phyloP scores from a whole-genome alignment of 1,140 invertebrate genomes.

The Drosophila navojoa region DNA sequence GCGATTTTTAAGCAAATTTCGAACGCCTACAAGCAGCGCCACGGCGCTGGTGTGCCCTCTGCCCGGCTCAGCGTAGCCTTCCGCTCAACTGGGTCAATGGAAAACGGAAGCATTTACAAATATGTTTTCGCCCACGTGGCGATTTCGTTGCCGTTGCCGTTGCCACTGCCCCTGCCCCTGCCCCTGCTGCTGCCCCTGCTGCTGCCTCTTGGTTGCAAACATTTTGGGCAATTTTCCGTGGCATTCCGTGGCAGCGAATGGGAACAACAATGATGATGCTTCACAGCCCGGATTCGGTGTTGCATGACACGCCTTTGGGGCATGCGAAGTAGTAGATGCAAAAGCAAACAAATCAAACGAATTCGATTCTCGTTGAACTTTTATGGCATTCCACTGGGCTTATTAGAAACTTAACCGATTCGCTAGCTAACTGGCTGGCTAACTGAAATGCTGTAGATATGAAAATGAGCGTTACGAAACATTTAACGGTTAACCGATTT shows the following conservation, averaged over 20 bases:
- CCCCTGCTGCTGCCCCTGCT: no score
- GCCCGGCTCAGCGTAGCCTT: background rate
- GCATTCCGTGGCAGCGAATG: conserved; percentile 22
- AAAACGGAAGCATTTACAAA: conserved; percentile 67
- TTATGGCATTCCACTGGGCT: background rate
- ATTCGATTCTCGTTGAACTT: no score
- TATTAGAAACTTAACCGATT: background rate
- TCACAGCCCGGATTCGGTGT: conserved; percentile 4
- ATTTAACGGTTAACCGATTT: no score
- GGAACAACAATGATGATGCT: conserved; percentile 13
- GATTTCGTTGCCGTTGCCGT: conserved; percentile 1
- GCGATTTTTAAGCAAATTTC: conserved; percentile 40
- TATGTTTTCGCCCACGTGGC: conserved; percentile 53
- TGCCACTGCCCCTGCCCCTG: no score
- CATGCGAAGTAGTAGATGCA: background rate
- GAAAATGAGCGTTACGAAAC: no score
- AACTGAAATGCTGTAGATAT: no score
- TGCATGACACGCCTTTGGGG: conserved; percentile 9
- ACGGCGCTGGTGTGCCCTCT: background rate
- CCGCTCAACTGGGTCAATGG: conserved; percentile 63
- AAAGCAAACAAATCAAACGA: no score
- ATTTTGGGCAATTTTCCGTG: conserved; percentile 23
- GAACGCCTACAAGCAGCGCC: background rate
- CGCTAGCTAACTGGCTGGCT: background rate
- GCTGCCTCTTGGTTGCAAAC: conserved; percentile 11